phyloP scores from a whole-genome alignment of 2,113 vertebrate species.

The Ondatra zibethicus region DNA sequence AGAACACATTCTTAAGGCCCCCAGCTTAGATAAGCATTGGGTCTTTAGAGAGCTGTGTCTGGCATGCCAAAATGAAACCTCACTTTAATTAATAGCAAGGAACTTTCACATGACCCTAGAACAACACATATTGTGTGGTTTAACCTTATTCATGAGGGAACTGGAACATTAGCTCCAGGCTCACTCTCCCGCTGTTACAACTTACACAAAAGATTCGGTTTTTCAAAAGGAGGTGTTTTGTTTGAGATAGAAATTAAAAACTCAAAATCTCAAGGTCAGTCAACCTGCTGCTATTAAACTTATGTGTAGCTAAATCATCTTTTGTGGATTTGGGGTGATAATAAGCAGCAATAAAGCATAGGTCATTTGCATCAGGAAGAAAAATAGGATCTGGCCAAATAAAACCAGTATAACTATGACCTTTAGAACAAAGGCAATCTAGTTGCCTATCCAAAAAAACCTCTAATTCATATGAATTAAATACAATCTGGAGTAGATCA shows the following conservation, averaged over 20 bases:
- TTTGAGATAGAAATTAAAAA: slow-evolving; percentile 69
- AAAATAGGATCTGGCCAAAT: slow-evolving; percentile 72
- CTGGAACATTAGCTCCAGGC: slow-evolving; percentile 14
- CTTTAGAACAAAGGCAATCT: slow-evolving; percentile 71
- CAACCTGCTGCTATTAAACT: slow-evolving; percentile 72
- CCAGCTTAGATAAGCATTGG: slow-evolving; percentile 46
- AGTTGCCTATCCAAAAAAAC: slow-evolving; percentile 66
- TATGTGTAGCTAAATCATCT: slow-evolving; percentile 64
- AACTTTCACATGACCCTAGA: slow-evolving; percentile 74
- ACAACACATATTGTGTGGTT: slow-evolving; percentile 45
- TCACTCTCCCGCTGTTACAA: slow-evolving; percentile 15
- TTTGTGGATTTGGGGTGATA: slow-evolving; percentile 60
- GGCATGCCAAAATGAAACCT: slow-evolving; percentile 46
- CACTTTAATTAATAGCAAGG: slow-evolving; percentile 67
- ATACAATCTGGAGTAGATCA: slow-evolving; percentile 50
- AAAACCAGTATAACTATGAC: slow-evolving; percentile 58
- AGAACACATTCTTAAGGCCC: not conserved
- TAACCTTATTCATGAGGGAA: slow-evolving; percentile 59
- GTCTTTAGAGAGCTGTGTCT: slow-evolving; percentile 24
- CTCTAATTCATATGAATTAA: slow-evolving; percentile 71
- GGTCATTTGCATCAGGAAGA: slow-evolving; percentile 73
- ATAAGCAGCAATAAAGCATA: slow-evolving; percentile 72
- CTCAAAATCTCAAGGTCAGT: slow-evolving; percentile 76
- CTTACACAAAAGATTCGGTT: slow-evolving; percentile 63
- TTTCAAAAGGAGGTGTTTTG: slow-evolving; percentile 70